A percentile compares a stretch with the other conserved stretches of the same genome.
Conservation (phyloP, 1,140 invertebrate species). For the Eciton burchellii region DNA sequence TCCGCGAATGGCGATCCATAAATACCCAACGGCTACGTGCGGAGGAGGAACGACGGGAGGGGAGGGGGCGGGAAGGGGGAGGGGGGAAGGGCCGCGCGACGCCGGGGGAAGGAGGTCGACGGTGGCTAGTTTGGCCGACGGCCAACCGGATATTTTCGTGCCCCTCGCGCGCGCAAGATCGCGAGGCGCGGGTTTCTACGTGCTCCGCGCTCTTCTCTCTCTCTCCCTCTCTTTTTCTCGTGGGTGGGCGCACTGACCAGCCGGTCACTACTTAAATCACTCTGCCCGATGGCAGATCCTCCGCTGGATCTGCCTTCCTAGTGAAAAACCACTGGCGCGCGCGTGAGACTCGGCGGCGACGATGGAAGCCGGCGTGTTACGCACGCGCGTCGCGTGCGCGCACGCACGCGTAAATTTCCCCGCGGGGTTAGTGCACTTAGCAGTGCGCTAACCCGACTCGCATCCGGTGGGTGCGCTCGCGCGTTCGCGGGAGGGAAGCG, state of each 20-base stretch:
- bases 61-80: slow-evolving; percentile 38
- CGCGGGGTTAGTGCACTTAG: background rate
- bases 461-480: slow-evolving; percentile 17
- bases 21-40: slow-evolving; percentile 72
- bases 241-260: slow-evolving; percentile 71
- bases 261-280: slow-evolving; percentile 82
- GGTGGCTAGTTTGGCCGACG: slow-evolving; percentile 72
- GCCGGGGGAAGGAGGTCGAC: slow-evolving; percentile 32
- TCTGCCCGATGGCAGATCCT: slow-evolving; percentile 65
- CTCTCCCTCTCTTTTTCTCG: too few species aligned
- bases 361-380: background rate
- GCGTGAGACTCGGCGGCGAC: slow-evolving; percentile 31
- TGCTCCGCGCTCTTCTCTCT: slow-evolving; percentile 37
- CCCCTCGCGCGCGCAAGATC: slow-evolving; percentile 44
- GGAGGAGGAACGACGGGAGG: slow-evolving; percentile 32
- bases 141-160: slow-evolving; percentile 79
- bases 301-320: slow-evolving; percentile 55
- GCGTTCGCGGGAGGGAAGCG: slow-evolving; percentile 38
- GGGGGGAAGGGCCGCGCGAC: slow-evolving; percentile 48
- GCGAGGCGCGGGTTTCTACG: background rate
- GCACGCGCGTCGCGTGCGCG: background rate
- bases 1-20: slow-evolving; percentile 78
- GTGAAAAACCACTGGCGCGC: slow-evolving; percentile 54
- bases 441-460: too few species aligned
- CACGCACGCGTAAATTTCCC: slow-evolving; percentile 35